Percentiles rank a stretch among this genome's conserved stretches.
Conservation (phyloP, 2,797 vertebrate species). For the Monodelphis domestica region DNA sequence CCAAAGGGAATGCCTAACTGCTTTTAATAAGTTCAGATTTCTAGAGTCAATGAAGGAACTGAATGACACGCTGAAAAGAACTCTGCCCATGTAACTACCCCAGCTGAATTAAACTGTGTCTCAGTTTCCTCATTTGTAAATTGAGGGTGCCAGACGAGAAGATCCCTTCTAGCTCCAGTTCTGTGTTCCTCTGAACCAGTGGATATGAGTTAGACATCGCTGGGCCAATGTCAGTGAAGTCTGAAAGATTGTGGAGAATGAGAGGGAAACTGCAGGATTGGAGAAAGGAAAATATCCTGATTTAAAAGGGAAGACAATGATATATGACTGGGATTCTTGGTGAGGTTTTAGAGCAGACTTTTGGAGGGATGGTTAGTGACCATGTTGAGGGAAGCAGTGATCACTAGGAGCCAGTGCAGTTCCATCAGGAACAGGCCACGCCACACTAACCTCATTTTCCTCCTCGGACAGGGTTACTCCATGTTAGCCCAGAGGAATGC, state of each 20-base stretch:
- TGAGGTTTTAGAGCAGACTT: neutral
- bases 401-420: neutral
- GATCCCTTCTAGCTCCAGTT: neutral
- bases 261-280: neutral
- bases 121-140: neutral
- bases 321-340: neutral
- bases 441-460: neutral
- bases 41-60: neutral
- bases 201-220: neutral
- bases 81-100: neutral
- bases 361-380: neutral
- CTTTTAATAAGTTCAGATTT: neutral
- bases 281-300: neutral
- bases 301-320: neutral
- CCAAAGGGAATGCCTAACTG: neutral
- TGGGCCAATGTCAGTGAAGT: neutral
- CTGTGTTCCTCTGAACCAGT: neutral
- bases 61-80: neutral
- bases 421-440: neutral
- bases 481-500: neutral
- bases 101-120: neutral
- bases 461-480: neutral
- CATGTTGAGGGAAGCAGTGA: neutral
- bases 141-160: neutral
- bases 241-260: neutral